Conservation (phyloP, 2,797 vertebrate genomes). For the Leptoclinus maculatus region DNA sequence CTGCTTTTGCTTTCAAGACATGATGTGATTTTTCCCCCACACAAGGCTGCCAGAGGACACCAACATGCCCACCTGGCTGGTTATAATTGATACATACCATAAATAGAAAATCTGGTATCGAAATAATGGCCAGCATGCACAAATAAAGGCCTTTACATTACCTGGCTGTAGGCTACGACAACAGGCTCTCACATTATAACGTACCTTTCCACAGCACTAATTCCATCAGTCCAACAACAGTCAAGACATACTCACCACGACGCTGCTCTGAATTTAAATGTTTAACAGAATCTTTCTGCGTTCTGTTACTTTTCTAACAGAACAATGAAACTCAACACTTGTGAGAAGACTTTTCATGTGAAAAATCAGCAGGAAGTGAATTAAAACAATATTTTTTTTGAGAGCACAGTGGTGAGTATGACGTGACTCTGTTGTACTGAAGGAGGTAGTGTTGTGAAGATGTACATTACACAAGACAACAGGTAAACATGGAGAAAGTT, state of each 20-base stretch:
- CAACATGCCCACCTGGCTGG: not conserved
- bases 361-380: not conserved
- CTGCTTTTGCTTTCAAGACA: conserved; percentile 12
- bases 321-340: not conserved
- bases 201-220: not conserved
- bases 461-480: not conserved
- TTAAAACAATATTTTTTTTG: not conserved
- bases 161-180: not conserved
- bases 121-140: not conserved
- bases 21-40: not conserved
- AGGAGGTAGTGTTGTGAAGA: not conserved
- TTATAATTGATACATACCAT: not conserved
- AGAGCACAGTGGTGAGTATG: not conserved
- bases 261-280: not conserved
- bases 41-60: conserved; percentile 12
- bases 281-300: not conserved
- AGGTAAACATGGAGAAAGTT: not conserved
- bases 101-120: not conserved
- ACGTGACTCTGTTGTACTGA: not conserved
- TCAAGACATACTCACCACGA: not conserved
- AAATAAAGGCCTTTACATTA: not conserved
- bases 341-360: not conserved
- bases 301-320: not conserved
- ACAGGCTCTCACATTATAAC: not conserved
- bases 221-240: no score